A percentile compares a stretch with the other conserved stretches of the same genome.
These are phyloP conservation scores for Denticeps clupeoides DNA, from an alignment of 2,797 vertebrate genomes.

Conservation along the genomic window DNA sequence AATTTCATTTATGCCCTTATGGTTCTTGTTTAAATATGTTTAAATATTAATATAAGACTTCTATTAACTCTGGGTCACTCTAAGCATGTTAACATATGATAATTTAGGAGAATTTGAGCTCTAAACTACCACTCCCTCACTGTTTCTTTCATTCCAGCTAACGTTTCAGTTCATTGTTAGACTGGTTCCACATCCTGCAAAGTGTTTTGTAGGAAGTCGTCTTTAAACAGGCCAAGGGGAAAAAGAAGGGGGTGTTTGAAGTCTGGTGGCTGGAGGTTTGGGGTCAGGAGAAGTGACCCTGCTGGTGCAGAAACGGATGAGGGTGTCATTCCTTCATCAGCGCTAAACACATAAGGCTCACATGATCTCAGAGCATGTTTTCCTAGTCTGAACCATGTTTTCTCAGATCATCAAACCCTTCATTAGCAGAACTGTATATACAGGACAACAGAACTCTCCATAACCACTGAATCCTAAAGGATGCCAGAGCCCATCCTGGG, in stretches of 20 bases:
- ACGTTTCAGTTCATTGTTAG: slow-evolving; percentile 27
- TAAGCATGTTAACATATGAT: no score
- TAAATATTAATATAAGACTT: no score
- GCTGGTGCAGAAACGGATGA: background rate
- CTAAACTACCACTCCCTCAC: background rate
- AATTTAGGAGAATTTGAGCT: no score
- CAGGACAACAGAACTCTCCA: no score
- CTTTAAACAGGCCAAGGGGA: slow-evolving; percentile 17
- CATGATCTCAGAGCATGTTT: background rate
- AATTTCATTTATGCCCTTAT: no score
- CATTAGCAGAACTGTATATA: no score
- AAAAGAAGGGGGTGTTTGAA: background rate
- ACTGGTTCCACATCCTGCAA: slow-evolving; percentile 19
- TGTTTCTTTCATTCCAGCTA: background rate
- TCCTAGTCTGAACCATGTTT: no score
- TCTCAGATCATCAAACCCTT: no score
- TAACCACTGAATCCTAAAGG: no score
- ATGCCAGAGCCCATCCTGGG: no score
- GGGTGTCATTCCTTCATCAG: background rate
- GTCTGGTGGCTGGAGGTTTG: background rate
- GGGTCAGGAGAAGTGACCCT: background rate
- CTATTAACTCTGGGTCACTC: no score
- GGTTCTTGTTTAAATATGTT: no score
- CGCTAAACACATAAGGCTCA: background rate
- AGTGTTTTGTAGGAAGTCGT: slow-evolving; percentile 33